Evolutionary conservation across 2,888 invertebrate genomes (phyloP).

Genomic region (Thecocarcelia acutangulata): DNA sequence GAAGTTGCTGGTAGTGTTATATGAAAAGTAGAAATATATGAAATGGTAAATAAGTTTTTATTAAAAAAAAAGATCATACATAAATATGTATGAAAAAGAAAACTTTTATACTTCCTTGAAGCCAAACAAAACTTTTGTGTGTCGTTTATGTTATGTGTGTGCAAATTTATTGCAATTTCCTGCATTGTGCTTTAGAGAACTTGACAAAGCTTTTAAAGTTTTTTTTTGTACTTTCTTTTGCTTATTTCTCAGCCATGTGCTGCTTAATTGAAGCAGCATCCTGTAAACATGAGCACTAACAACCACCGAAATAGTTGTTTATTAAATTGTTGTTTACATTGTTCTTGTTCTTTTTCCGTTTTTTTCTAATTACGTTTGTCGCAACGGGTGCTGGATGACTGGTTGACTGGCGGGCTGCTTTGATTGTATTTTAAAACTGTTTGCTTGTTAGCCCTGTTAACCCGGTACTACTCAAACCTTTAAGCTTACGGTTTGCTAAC

Average conservation of each 20-base stretch:
- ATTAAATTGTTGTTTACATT: conserved; percentile 33
- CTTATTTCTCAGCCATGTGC: conserved; percentile 22
- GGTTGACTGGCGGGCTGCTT: not conserved
- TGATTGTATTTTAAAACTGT: not conserved
- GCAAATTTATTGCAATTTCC: not conserved
- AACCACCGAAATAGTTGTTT: conserved; percentile 5
- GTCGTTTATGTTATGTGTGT: too few species aligned
- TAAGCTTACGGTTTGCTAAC: conserved; percentile 7
- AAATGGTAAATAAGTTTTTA: not conserved
- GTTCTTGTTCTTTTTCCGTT: not conserved
- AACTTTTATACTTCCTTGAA: not conserved
- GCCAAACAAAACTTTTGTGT: too few species aligned
- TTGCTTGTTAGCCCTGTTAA: conserved; percentile 39
- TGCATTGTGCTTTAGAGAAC: not conserved
- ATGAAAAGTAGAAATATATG: not conserved
- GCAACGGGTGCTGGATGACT: not conserved
- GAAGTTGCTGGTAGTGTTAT: conserved; percentile 4
- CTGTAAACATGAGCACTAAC: not conserved
- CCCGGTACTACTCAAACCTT: conserved; percentile 68
- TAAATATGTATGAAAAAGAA: not conserved
- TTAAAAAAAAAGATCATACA: not conserved
- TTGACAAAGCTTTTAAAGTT: conserved; percentile 12
- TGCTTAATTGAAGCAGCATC: not conserved
- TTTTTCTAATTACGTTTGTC: not conserved
- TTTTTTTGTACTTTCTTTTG: conserved; percentile 3